Base-by-base conservation (phyloP, 1,140 invertebrate species). In the Ceratitis capitata region DNA sequence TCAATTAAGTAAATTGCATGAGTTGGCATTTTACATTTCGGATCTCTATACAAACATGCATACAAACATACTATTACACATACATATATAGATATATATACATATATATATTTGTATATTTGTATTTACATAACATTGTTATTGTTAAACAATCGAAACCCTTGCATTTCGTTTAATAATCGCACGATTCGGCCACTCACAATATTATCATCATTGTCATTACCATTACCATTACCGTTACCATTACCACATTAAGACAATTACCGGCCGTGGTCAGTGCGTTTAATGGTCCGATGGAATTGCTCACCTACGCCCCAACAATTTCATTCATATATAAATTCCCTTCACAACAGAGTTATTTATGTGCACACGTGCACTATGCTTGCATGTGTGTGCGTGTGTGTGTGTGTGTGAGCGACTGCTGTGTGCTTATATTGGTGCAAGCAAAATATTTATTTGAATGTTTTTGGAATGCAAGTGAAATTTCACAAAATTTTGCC, bases 211-310 rank as follows among this genome's bases (percentile, higher is more conserved):
- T 7, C 10, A 78, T 23, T 47, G 29, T 23, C 7, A 64, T 64
- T 64, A 16, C 14, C 14, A 64, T 56, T 56, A 6, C 7, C n/a
- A 56, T 10, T 6, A n/a, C 51, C 51, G 12, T 47, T 47, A 32
- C 29, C 61, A 64, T 78, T 45, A 45, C 69, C 61, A 35, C 61
- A 69, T n/a, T 69, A 19, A 69, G 32, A 69, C 61, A 35, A 69
- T 69, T 69, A 78, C 39, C 69, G n/a, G 19, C 69, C 23, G 23
- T 45, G 69, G 69, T 42, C 69, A 45, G 39, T 45, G 39, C 39
- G 39, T 45, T 78, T 78, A 78, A 78, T 78, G 39, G 69, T 6
- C 39, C 23, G n/a, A n/a, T 42, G 16, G 69, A 78, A 35, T 23
- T 23, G 23, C n/a, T 78, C 69, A 78, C 19, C 39, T 78, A 78